Percentiles rank a stretch among this genome's conserved stretches.
phyloP scores from a whole-genome alignment of 2,888 invertebrate genomes.

The Cheilosia soror region DNA sequence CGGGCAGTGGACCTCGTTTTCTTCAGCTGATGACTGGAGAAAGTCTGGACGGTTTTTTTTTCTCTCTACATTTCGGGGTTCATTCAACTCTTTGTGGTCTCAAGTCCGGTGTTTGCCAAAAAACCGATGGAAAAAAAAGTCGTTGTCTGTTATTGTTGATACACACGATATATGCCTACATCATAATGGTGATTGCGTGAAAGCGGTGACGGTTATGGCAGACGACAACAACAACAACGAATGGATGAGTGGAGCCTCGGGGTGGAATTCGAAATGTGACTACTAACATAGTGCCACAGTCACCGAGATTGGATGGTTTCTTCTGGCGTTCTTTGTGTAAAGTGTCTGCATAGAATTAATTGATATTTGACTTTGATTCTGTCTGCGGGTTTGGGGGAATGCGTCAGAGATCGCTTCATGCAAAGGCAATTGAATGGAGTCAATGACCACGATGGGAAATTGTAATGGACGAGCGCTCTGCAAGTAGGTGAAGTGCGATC shows the following conservation, averaged over 20 bases:
- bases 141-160: slow-evolving; percentile 55
- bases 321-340: slow-evolving; percentile 25
- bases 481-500: slow-evolving; percentile 60
- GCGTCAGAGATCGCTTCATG: slow-evolving; percentile 32
- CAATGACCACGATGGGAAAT: slow-evolving; percentile 61
- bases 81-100: slow-evolving; percentile 71
- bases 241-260: slow-evolving; percentile 32
- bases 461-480: slow-evolving; percentile 45
- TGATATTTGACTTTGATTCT: slow-evolving; percentile 40
- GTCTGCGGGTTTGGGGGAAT: slow-evolving; percentile 17
- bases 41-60: slow-evolving; percentile 76
- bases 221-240: slow-evolving; percentile 21
- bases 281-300: slow-evolving; percentile 83
- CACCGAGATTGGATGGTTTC: slow-evolving; percentile 80
- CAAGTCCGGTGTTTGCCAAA: slow-evolving; percentile 72
- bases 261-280: slow-evolving; percentile 76
- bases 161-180: slow-evolving; percentile 56
- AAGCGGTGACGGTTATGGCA: slow-evolving; percentile 69
- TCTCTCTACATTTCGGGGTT: slow-evolving; percentile 66
- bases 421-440: slow-evolving; percentile 55
- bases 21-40: slow-evolving; percentile 77
- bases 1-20: slow-evolving; percentile 76
- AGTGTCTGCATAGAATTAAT: slow-evolving; percentile 49
- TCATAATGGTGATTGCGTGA: slow-evolving; percentile 65
- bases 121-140: slow-evolving; percentile 30